Evolutionary conservation across 2,113 vertebrate species (phyloP), one percentile per base, ranked within the genome.

Genomic region (Callospermophilus lateralis): DNA sequence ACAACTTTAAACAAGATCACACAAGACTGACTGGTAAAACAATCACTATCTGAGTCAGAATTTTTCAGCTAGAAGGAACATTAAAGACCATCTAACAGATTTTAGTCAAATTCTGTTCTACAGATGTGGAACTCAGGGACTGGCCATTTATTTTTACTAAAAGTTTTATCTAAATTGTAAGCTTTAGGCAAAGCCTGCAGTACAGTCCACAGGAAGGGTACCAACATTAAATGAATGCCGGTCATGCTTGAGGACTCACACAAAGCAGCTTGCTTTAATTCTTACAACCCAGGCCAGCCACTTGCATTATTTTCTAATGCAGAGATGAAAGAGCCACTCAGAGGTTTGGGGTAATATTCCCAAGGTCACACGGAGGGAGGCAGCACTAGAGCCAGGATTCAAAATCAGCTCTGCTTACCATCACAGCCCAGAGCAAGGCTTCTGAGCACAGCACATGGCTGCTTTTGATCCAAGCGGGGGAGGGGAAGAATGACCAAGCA

Each of bases 1-100:
- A 86, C 34, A 61, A 58, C 32, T 90, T 70, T 72, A 93, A 94
- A 94, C 28, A 84, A 67, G 85, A 84, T n/a, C n/a, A 70, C 9
- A 1, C 3, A 48, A 58, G 20, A 89, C 34, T 45, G 20, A 89
- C 34, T 48, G 45, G 30, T 65, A 63, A 95, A 67, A 67, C 15
- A 42, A 19, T 53, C 22, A 63, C 73, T 34, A 24, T 34, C 30
- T 68, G 70, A 89, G n/a, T 53, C 45, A n/a, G 91, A 78, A 74
- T 42, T 70, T 74, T 20, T 51, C 51, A 94, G 6, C 6, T 48
- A 42, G 42, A 81, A 70, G 53, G 28, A 58, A 72, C 37, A 61
- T 48, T 45, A 32, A 83, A 72, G 70, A 65, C 39, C n/a, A 68
- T 17, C 28, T 61, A 53, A 61, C 10, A 26, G 37, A 55, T 45